Conservation (phyloP, 2,113 vertebrate species). For the Oreocharis arfaki region DNA sequence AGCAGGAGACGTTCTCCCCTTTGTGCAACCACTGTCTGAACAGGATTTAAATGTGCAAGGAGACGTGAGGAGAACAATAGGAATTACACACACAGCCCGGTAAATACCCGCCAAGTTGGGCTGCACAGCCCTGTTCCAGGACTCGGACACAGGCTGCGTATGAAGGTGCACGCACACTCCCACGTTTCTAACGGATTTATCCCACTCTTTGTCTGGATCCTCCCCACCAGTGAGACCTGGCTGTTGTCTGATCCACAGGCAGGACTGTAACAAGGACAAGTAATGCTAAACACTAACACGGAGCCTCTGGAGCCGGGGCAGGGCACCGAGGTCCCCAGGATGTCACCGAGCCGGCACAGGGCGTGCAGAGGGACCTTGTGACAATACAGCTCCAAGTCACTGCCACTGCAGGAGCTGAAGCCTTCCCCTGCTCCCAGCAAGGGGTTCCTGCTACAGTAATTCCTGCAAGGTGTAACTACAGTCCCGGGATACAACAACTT, state of each 20-base stretch:
- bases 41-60: neutral
- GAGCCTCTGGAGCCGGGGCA: neutral
- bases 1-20: neutral
- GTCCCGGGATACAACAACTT: neutral
- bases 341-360: neutral
- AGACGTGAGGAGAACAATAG: neutral
- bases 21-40: neutral
- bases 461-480: neutral
- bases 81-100: no score
- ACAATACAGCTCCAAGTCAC: neutral
- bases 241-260: neutral
- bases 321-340: neutral
- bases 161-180: accelerated
- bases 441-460: neutral
- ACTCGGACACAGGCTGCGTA: neutral
- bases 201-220: neutral
- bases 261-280: neutral
- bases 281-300: accelerated
- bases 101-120: neutral
- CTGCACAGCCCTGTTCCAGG: neutral
- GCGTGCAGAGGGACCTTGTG: neutral
- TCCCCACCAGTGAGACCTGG: neutral
- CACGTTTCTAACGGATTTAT: accelerated
- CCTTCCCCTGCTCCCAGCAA: neutral
- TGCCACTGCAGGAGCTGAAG: neutral